Base-by-base conservation (phyloP, 2,113 vertebrate genomes). In the Smithornis capensis region DNA sequence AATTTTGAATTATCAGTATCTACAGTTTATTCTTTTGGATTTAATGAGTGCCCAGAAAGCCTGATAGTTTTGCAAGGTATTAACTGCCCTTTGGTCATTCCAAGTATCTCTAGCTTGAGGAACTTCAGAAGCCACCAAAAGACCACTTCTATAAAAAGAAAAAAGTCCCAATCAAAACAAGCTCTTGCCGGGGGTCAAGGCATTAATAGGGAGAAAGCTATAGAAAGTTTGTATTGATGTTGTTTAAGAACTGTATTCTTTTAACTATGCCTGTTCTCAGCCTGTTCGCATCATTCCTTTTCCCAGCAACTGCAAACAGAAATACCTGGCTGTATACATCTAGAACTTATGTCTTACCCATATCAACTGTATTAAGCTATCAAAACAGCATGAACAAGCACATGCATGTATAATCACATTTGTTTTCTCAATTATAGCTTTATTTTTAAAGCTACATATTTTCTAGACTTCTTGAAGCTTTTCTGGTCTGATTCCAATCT, bases 1-100 rank as follows among this genome's bases (percentile, higher is more conserved):
- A 87, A 79, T 88, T 88, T 80, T 87, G 87, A 95, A 86, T 93
- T 83, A 76, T 52, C 83, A 92, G 56, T 42, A 83, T 37, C 44
- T 76, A 62, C 9, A 50, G 24, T 38, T 78, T 56, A 59, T 88
- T 84, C 23, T 67, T 73, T 29, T 45, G 14, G 4, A 33, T 74
- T 44, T 60, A 59, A 86, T 27, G n/a, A 64, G 22, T 12, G 12
- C 19, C 55, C 31, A 53, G 73, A 83, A 37, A 83, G 42, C 25
- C 40, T 45, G 17, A 52, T 19, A 83, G 22, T 10, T 88, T 60
- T 93, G 29, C 33, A 83, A 70, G 24, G 16, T 50, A 35, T 67
- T 67, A 78, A 88, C 17, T 35, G 62, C 14, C 27, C 45, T 70
- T 55, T 60, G 50, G 6, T 64, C 27, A 8, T 35, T 44, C 14